These are phyloP conservation scores for Cantharis lateralis DNA, from an alignment of 2,888 invertebrate genomes.

Conservation along the genomic window DNA sequence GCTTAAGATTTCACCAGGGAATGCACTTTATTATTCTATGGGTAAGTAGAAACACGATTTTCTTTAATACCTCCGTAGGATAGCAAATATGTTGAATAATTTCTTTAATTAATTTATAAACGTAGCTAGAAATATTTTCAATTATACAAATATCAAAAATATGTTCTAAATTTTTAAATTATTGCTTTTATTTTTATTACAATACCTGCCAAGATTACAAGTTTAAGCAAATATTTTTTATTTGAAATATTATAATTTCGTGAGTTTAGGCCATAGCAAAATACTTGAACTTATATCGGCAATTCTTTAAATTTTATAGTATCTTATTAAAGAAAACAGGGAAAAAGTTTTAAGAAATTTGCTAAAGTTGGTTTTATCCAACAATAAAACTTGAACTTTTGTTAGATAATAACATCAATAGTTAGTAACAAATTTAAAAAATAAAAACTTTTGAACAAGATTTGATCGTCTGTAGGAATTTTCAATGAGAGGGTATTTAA, in stretches of 20 bases:
- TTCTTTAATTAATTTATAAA: background rate
- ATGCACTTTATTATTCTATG: constrained; percentile 25
- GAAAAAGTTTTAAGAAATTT: background rate
- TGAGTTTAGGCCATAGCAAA: background rate
- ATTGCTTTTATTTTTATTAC: background rate
- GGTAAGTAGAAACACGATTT: constrained; percentile 20
- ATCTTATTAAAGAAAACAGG: background rate
- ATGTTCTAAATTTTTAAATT: background rate
- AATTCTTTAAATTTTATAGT: background rate
- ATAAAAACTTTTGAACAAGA: background rate
- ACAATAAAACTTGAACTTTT: background rate
- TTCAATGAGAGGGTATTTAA: background rate
- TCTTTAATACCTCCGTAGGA: constrained; percentile 15
- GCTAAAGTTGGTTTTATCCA: background rate
- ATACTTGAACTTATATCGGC: background rate
- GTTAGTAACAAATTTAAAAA: background rate
- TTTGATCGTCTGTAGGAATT: background rate
- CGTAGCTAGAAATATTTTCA: background rate
- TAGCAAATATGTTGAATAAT: background rate
- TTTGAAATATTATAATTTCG: background rate
- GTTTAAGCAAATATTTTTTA: background rate
- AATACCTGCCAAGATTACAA: background rate
- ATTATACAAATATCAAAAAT: background rate
- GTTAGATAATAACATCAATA: background rate
- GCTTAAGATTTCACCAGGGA: constrained; percentile 24